Percentiles rank a stretch among this genome's conserved stretches.
Conservation (phyloP, 2,888 invertebrate genomes). For the Cetonia aurata region DNA sequence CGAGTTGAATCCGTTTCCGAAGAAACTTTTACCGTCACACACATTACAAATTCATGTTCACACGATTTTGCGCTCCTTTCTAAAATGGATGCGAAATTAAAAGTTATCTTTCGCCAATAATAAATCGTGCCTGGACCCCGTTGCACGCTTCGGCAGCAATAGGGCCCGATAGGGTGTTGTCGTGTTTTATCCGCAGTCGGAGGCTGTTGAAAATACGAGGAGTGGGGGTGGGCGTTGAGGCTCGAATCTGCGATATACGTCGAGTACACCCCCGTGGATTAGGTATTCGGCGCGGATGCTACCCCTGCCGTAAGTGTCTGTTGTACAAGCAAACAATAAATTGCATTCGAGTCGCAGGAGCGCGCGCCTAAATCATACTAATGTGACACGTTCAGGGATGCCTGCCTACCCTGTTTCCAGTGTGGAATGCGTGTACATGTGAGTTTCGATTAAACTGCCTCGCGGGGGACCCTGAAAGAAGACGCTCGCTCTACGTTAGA, state of each 20-base stretch:
- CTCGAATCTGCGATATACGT: too few species aligned
- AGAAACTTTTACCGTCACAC: conserved; percentile 27
- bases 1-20: neutral
- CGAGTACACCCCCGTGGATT: conserved; percentile 9
- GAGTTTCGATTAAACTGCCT: conserved; percentile 34
- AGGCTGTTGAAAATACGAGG: too few species aligned
- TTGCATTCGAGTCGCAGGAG: conserved; percentile 35
- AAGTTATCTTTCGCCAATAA: conserved; percentile 35
- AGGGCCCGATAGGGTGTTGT: neutral
- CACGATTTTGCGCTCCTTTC: conserved; percentile 1
- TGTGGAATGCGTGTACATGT: neutral
- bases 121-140: conserved; percentile 17
- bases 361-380: conserved; percentile 35
- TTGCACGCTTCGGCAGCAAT: conserved; percentile 7
- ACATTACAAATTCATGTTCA: conserved; percentile 38
- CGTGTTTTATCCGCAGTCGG: neutral
- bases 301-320: conserved; percentile 26
- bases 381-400: conserved; percentile 24
- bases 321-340: conserved; percentile 41
- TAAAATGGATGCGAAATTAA: conserved; percentile 24
- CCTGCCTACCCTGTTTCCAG: neutral
- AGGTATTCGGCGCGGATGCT: conserved; percentile 30
- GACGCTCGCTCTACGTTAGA: conserved; percentile 4
- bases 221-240: too few species aligned
- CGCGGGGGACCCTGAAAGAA: conserved; percentile 13